Base-by-base conservation (phyloP, 2,113 vertebrate species). In the Paracyprichromis sp. region DNA sequence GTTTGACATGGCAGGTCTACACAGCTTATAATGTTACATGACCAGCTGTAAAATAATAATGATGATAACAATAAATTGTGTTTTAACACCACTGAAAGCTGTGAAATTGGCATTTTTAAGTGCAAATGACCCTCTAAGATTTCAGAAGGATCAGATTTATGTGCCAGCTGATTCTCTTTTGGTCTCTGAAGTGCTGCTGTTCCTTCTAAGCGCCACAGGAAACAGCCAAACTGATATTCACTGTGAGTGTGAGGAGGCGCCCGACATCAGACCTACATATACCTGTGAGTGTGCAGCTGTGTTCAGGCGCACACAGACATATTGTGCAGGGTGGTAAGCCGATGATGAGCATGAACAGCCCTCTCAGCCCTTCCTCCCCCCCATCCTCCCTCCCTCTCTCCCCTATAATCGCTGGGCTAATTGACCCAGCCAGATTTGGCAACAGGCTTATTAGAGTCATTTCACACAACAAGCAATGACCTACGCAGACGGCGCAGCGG, bases 351-450 rank as follows among this genome's bases (percentile, higher is more conserved):
- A 83, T 26, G 71, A 88, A 52, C 80, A 80, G n/a, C 66, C 52
- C 34, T 43, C 13, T 53, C 71, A 71, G 43, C 66, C 59, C 31
- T 16, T 52, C 10, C 61, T 45, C 10, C 50, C 31, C 43, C 73
- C 38, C 53, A 31, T 21, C 73, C 82, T 57, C 59, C 56, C 80
- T 13, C 17, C 59, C 47, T 38, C 61, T 43, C 71, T 73, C 78
- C 54, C 82, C 90, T 82, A 84, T 95, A 94, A 96, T 96, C 93
- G 56, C 86, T 34, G 24, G 61, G 63, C 93, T 95, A 96, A 95
- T 96, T 94, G 94, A 95, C 93, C 94, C 87, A 94, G 93, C 93
- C 92, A 93, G 95, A 94, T 95, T 95, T 95, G 94, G 95, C 95
- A 95, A 84, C 90, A 93, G 92, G 91, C 91, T 92, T 91, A 94